phyloP scores from a whole-genome alignment of 1,140 invertebrate genomes.

The Bradysia coprophila region DNA sequence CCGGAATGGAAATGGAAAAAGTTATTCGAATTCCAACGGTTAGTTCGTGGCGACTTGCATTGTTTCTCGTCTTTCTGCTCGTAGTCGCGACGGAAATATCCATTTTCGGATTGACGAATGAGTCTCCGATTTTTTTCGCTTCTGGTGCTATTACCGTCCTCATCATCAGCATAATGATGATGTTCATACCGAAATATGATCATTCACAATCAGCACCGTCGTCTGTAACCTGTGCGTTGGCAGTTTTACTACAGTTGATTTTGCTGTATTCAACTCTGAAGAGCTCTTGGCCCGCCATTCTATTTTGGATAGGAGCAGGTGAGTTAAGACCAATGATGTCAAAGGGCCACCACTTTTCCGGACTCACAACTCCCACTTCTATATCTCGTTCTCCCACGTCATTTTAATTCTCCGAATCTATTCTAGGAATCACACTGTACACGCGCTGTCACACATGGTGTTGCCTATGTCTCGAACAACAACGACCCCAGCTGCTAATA shows the following conservation, averaged over 20 bases:
- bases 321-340: neutral
- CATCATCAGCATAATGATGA: conserved; percentile 19
- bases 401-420: neutral
- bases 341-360: too few relatives aligned
- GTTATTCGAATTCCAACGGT: conserved; percentile 16
- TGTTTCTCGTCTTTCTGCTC: conserved; percentile 4
- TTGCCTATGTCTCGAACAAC: conserved; percentile 17
- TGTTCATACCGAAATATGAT: conserved; percentile 18
- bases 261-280: conserved; percentile 13
- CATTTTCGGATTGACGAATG: conserved; percentile 11
- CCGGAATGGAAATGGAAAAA: conserved; percentile 17
- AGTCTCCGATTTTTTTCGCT: neutral
- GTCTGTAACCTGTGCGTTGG: conserved; percentile 13
- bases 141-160: conserved; percentile 10
- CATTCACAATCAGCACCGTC: conserved; percentile 16
- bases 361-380: too few relatives aligned
- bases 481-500: conserved; percentile 13
- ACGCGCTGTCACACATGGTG: conserved; percentile 20
- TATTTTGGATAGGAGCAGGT: conserved; percentile 17
- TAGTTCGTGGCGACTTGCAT: conserved; percentile 14
- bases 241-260: conserved; percentile 11
- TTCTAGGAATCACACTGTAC: conserved; percentile 9
- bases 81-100: conserved; percentile 17
- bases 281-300: conserved; percentile 17
- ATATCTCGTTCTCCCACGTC: too few relatives aligned